These are phyloP conservation scores for Diploscapter pachys DNA, from an alignment of 1,140 invertebrate genomes.

Conservation along the genomic window DNA sequence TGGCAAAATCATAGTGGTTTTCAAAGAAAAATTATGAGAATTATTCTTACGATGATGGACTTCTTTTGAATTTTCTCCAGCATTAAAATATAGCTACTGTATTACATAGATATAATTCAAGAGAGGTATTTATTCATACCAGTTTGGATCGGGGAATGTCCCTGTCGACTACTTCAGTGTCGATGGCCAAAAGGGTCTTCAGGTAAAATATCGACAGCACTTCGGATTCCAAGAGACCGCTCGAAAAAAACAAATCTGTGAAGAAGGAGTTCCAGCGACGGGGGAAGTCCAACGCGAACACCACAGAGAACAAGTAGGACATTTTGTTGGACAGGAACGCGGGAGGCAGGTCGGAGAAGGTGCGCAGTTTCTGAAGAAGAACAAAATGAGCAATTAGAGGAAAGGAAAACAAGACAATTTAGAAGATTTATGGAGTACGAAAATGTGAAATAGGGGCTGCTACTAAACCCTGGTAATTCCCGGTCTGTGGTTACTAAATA, in stretches of 20 bases:
- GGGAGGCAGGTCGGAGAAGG: constrained; percentile 6
- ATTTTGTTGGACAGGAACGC: constrained; percentile 36
- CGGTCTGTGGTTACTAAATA: no score
- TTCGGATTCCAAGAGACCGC: not conserved
- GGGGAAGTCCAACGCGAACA: constrained; percentile 39
- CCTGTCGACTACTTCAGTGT: constrained; percentile 39
- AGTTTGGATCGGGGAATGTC: constrained; percentile 32
- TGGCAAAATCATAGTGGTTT: no score
- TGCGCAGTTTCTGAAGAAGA: constrained; percentile 4
- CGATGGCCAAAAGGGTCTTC: constrained; percentile 37
- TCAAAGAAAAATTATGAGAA: no score
- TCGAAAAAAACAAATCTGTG: constrained; percentile 26
- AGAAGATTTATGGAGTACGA: no score
- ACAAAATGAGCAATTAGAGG: not conserved
- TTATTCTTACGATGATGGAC: no score
- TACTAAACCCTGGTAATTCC: no score
- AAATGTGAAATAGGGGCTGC: no score
- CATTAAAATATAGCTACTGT: no score
- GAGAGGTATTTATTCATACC: not conserved
- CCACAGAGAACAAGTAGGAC: constrained; percentile 40
- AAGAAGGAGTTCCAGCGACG: constrained; percentile 35
- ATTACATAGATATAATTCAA: no score
- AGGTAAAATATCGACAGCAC: constrained; percentile 27
- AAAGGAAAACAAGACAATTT: no score
- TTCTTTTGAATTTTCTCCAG: no score